Percentiles rank a stretch among this genome's conserved stretches.
These are phyloP conservation scores for Pipistrellus pygmaeus DNA, from an alignment of 2,797 vertebrate genomes.

Conservation along the genomic window DNA sequence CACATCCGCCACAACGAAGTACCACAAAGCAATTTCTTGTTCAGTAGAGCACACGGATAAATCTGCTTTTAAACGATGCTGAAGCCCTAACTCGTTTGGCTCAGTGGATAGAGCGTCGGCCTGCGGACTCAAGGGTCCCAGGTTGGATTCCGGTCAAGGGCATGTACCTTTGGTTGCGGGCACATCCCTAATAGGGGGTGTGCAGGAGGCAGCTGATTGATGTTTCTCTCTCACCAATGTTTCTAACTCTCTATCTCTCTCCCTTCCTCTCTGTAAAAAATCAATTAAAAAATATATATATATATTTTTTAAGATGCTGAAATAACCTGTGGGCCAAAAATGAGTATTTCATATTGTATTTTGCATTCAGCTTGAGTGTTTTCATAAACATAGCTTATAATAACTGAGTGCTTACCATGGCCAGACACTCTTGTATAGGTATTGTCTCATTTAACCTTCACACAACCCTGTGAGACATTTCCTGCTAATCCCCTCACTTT, in stretches of 20 bases:
- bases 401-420: background rate
- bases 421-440: background rate
- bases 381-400: background rate
- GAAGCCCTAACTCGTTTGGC: too few species aligned
- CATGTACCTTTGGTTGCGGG: too few species aligned
- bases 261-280: too few species aligned
- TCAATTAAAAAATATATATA: too few species aligned
- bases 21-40: background rate
- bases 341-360: conserved; percentile 10
- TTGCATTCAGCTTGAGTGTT: background rate
- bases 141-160: too few species aligned
- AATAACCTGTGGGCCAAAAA: background rate
- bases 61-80: background rate
- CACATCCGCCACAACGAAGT: background rate
- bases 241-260: too few species aligned
- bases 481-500: background rate
- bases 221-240: too few species aligned
- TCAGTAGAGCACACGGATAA: background rate
- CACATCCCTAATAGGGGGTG: too few species aligned
- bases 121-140: too few species aligned
- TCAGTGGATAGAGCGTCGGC: too few species aligned
- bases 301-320: background rate
- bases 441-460: background rate
- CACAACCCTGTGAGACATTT: background rate
- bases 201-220: too few species aligned